A percentile compares a stretch with the other conserved stretches of the same genome.
Conservation (phyloP, 2,888 invertebrate genomes). For the Orthosia incerta region DNA sequence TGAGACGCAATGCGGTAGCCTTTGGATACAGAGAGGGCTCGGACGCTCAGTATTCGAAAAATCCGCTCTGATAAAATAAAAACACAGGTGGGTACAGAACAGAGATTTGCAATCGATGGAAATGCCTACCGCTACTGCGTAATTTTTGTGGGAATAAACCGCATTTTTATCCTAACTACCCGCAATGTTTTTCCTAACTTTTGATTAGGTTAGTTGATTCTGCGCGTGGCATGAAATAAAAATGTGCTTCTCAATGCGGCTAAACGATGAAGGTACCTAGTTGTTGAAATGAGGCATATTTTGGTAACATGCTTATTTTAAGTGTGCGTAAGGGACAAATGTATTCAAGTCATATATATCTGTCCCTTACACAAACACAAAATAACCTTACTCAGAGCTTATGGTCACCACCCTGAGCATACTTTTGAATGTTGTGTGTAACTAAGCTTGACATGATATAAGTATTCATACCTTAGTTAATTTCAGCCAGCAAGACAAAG, state of each 20-base stretch:
- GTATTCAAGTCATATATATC: too few relatives aligned
- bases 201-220: slow-evolving; percentile 11
- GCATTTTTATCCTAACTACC: slow-evolving; percentile 2
- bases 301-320: too few relatives aligned
- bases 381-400: too few relatives aligned
- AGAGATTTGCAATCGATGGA: slow-evolving; percentile 39
- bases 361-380: too few relatives aligned
- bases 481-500: neutral
- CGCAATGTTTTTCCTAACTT: slow-evolving; percentile 22
- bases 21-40: slow-evolving; percentile 40
- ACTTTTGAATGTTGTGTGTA: neutral
- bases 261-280: neutral
- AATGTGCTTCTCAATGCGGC: neutral
- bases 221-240: neutral
- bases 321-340: too few relatives aligned
- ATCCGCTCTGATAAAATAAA: slow-evolving; percentile 39
- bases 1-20: slow-evolving; percentile 79
- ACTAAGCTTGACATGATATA: too few relatives aligned
- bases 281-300: neutral
- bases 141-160: slow-evolving; percentile 11
- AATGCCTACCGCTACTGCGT: slow-evolving; percentile 18
- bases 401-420: too few relatives aligned
- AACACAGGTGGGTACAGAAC: slow-evolving; percentile 20
- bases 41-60: slow-evolving; percentile 47
- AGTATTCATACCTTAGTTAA: neutral